These are phyloP conservation scores for Tachypleus tridentatus DNA, from an alignment of 1,140 invertebrate species.

Conservation along the genomic window DNA sequence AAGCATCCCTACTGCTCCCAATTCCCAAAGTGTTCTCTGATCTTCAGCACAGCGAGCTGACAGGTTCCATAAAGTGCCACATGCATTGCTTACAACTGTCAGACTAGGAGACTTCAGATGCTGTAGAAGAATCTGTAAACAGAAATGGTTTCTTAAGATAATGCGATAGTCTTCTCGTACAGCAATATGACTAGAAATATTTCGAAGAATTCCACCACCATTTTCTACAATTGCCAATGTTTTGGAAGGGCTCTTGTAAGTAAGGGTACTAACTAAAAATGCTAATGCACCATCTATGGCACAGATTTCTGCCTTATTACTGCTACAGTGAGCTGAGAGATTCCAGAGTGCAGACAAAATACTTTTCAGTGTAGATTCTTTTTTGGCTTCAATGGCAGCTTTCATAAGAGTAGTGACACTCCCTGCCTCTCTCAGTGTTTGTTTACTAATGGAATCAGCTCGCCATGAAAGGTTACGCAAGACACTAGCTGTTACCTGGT, in stretches of 20 bases:
- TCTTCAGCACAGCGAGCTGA: constrained; percentile 78
- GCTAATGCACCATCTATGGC: constrained; percentile 70
- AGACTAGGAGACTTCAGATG: constrained; percentile 85
- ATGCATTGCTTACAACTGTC: constrained; percentile 91
- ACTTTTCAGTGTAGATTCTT: constrained; percentile 87
- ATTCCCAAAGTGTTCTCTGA: constrained; percentile 76
- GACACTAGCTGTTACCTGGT: constrained; percentile 78
- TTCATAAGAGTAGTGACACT: constrained; percentile 66
- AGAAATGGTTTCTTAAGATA: constrained; percentile 72
- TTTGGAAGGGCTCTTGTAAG: constrained; percentile 73
- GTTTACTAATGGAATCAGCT: constrained; percentile 79
- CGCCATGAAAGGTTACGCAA: constrained; percentile 92
- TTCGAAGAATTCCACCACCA: constrained; percentile 84
- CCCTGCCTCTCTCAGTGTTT: constrained; percentile 78
- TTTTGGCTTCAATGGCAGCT: constrained; percentile 76
- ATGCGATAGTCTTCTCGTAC: constrained; percentile 77
- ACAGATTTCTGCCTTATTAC: constrained; percentile 90
- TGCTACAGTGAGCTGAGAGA: constrained; percentile 83
- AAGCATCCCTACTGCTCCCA: constrained; percentile 86
- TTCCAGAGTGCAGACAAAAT: constrained; percentile 94
- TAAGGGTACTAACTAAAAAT: constrained; percentile 78
- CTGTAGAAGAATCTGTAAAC: constrained; percentile 74
- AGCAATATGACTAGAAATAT: constrained; percentile 89
- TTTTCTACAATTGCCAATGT: constrained; percentile 80
- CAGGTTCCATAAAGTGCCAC: constrained; percentile 90